Percentiles rank a stretch among this genome's conserved stretches.
Conservation (phyloP, 2,113 vertebrate species). For the Calypte anna region DNA sequence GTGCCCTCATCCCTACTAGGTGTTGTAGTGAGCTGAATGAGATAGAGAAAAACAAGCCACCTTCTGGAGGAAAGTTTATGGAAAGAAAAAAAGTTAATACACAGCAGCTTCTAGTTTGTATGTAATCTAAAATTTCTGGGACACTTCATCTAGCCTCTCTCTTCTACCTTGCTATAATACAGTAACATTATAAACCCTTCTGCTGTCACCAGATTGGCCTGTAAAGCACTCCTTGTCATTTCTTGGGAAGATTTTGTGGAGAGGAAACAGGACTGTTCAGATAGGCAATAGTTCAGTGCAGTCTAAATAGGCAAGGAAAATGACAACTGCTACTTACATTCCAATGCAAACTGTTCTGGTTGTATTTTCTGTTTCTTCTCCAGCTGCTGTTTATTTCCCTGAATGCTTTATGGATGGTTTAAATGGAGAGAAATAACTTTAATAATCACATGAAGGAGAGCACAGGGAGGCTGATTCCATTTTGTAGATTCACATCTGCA, state of each 20-base stretch:
- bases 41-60: neutral
- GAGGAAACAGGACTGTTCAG: neutral
- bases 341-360: neutral
- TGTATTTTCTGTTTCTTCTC: neutral
- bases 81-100: neutral
- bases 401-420: neutral
- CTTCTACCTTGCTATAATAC: neutral
- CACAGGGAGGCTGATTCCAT: neutral
- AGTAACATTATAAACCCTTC: constrained; percentile 27
- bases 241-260: constrained; percentile 31
- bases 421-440: neutral
- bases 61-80: neutral
- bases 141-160: neutral
- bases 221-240: neutral
- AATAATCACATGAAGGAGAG: neutral
- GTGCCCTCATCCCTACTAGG: neutral
- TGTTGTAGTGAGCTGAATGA: neutral
- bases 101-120: neutral
- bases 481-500: neutral
- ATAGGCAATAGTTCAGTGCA: neutral
- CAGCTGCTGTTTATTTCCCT: neutral
- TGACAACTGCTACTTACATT: neutral
- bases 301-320: neutral
- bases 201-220: neutral
- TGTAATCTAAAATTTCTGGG: constrained; percentile 4